phyloP scores from a whole-genome alignment of 2,888 invertebrate genomes.

The Zygogramma bicolorata region DNA sequence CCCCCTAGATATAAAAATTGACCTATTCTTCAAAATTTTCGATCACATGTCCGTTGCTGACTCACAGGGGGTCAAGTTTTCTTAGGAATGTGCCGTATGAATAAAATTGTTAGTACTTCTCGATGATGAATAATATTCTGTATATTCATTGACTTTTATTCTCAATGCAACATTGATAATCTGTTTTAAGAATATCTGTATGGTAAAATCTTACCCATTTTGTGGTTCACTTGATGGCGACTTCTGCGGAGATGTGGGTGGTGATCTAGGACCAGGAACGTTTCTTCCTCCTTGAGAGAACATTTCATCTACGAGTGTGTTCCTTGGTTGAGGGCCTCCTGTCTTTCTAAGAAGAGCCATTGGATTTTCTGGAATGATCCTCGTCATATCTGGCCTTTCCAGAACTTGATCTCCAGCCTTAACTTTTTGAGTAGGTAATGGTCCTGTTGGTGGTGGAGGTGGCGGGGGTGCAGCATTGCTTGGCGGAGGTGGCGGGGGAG shows the following conservation, averaged over 20 bases:
- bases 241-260: slow-evolving; percentile 40
- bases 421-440: slow-evolving; percentile 69
- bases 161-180: too few relatives aligned
- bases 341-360: slow-evolving; percentile 79
- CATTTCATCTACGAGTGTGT: slow-evolving; percentile 58
- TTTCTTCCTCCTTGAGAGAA: slow-evolving; percentile 44
- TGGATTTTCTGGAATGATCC: slow-evolving; percentile 77
- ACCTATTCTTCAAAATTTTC: too few relatives aligned
- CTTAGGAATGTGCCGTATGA: too few relatives aligned
- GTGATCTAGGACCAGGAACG: slow-evolving; percentile 29
- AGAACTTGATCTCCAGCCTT: slow-evolving; percentile 66
- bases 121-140: too few relatives aligned
- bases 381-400: slow-evolving; percentile 79
- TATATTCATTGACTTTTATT: too few relatives aligned
- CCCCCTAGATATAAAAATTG: too few relatives aligned
- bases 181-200: too few relatives aligned
- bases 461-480: slow-evolving; percentile 67
- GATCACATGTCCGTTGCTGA: too few relatives aligned
- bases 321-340: slow-evolving; percentile 70
- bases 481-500: slow-evolving; percentile 69
- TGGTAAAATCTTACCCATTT: slow-evolving; percentile 18
- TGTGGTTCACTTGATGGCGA: slow-evolving; percentile 12
- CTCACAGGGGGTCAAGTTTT: too few relatives aligned
- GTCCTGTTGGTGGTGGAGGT: slow-evolving; percentile 72
- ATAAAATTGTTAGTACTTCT: too few relatives aligned